Evolutionary conservation across 2,797 vertebrate genomes (phyloP), one percentile per base, ranked within the genome.

Genomic region (Myotis findleyi): DNA sequence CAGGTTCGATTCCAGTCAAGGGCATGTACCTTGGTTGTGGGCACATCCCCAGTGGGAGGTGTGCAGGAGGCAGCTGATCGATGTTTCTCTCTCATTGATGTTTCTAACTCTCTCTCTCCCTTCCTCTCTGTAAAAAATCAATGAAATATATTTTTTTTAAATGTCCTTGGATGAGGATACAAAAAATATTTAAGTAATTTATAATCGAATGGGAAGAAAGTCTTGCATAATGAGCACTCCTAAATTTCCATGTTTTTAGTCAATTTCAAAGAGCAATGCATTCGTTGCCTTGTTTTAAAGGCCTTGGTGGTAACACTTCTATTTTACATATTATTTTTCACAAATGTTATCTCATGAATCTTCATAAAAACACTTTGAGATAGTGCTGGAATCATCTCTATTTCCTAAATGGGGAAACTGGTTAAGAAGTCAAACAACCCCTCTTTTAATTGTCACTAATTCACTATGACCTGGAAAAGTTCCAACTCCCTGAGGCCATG

Each of bases 291-390:
- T 90, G 11, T 76, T 59, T 49, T 95, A 92, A 94, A 93, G 92
- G 84, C 16, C 33, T 94, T 90, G 90, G 80, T 18, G 51, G 90
- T 87, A 88, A 91, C 30, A 73, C 30, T 95, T 93, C 12, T 55
- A 90, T 69, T 87, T 82, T 79, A 47, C 47, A 9, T 51, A 66
- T 16, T n/a, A 33, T 77, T 95, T 94, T 94, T 95, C 69, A 84
- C 47, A 72, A 81, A 88, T 72, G 77, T 84, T 68, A 55, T 68
- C 25, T 95, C 85, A 90, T 23, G 75, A 47, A 96, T 71, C 84
- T 55, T 77, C 90, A 80, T 86, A 85, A 77, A 89, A 94, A 94
- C 59, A 94, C 30, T 75, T 3, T 73, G 92, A 93, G 71, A 41
- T 13, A 72, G 21, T 71, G 53, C 59, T 93, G 21, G 36, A 86